Conservation (phyloP, 2,888 invertebrate genomes). For the Taphrorychus bicolor region DNA sequence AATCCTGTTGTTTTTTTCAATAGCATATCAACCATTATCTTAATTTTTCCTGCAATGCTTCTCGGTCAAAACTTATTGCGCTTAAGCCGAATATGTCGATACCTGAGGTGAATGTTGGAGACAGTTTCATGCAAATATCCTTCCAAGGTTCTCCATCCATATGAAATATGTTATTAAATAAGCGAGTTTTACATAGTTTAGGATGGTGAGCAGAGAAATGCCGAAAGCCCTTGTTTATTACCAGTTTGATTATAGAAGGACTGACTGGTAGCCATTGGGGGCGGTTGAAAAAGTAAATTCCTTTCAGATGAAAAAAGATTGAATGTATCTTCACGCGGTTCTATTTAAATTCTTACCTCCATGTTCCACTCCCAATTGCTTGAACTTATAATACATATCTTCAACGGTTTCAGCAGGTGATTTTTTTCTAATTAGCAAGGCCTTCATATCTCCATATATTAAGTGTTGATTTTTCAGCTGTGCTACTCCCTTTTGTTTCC, state of each 20-base stretch:
- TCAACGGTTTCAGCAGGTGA: neutral
- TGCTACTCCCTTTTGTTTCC: constrained; percentile 3
- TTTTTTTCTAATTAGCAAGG: neutral
- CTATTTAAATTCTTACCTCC: constrained; percentile 48
- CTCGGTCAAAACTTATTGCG: too few species aligned
- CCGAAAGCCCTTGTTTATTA: constrained; percentile 66
- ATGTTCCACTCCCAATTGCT: constrained; percentile 38
- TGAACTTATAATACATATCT: constrained; percentile 33
- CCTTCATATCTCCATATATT: neutral
- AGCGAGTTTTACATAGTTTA: neutral
- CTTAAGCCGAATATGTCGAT: too few species aligned
- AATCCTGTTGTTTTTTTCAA: constrained; percentile 50
- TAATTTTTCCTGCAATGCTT: constrained; percentile 44
- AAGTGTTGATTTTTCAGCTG: neutral
- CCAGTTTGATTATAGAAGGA: constrained; percentile 52
- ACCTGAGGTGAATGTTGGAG: constrained; percentile 57
- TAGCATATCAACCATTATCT: constrained; percentile 53
- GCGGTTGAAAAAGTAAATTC: constrained; percentile 37
- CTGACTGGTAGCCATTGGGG: constrained; percentile 40
- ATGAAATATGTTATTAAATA: constrained; percentile 15
- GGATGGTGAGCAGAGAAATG: constrained; percentile 55
- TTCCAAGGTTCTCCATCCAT: constrained; percentile 52
- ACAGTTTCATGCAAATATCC: constrained; percentile 53
- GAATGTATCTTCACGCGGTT: too few species aligned
- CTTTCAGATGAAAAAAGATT: constrained; percentile 60